Evolutionary conservation across 2,113 vertebrate genomes (phyloP).

Genomic region (Cyanocitta stelleri): DNA sequence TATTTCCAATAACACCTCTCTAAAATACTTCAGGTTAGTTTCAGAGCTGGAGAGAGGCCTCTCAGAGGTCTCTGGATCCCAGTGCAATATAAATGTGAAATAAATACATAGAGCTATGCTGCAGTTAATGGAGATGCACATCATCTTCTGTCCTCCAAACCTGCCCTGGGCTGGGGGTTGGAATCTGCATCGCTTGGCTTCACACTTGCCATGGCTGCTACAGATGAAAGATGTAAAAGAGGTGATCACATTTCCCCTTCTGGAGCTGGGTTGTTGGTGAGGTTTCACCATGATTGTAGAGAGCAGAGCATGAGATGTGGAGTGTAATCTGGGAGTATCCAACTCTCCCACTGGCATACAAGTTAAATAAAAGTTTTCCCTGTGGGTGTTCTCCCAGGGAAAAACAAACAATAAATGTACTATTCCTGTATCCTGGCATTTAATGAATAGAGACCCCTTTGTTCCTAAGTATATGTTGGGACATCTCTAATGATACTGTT

Average conservation of each 20-base stretch:
- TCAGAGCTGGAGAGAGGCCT: not conserved
- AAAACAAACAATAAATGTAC: not conserved
- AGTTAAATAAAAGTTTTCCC: not conserved
- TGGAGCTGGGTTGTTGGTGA: not conserved
- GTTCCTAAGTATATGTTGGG: not conserved
- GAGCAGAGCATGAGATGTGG: not conserved
- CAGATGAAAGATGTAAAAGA: accelerated
- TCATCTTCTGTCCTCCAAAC: not conserved
- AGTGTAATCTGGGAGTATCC: not conserved
- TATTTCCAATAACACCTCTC: not conserved
- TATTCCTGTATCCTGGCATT: not conserved
- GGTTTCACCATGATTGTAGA: not conserved
- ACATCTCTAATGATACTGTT: not conserved
- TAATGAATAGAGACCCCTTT: not conserved
- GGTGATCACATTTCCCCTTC: not conserved
- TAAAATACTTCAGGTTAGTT: not conserved
- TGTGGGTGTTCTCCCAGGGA: not conserved
- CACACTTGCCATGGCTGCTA: not conserved
- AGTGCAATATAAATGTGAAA: not conserved
- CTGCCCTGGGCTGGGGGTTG: not conserved
- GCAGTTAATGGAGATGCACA: not conserved
- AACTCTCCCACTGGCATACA: not conserved
- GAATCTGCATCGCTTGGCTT: accelerated
- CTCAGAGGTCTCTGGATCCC: not conserved
- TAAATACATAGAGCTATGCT: accelerated